These are phyloP conservation scores for Parazoanthus darwini DNA, from an alignment of 92 coral and sea anemone species.

Conservation along the genomic window DNA sequence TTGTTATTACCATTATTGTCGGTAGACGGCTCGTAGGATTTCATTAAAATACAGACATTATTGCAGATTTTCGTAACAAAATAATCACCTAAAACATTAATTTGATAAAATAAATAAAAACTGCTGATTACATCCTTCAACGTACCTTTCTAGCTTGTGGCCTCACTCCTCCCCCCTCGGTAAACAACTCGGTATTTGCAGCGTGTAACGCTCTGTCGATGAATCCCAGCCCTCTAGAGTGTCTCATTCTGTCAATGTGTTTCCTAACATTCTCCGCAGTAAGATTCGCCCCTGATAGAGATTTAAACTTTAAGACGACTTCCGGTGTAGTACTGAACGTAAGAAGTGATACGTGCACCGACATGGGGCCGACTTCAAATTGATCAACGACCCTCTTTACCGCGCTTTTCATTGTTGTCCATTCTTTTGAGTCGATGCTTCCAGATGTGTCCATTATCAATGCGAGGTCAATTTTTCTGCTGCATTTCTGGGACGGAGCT, in stretches of 20 bases:
- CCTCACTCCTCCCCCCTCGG: neutral
- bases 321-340: neutral
- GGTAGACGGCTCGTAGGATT: too few species aligned
- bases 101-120: neutral
- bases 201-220: conserved; percentile 2
- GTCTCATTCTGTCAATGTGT: neutral
- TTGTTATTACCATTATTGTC: too few species aligned
- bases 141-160: neutral
- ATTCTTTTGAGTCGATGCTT: neutral
- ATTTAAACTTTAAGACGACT: neutral
- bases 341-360: conserved; percentile 8
- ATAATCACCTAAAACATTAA: neutral
- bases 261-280: neutral
- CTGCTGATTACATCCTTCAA: neutral
- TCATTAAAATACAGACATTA: too few species aligned
- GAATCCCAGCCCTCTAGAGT: neutral
- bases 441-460: neutral
- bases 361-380: neutral
- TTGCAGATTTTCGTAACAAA: neutral
- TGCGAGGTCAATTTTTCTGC: neutral
- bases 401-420: neutral
- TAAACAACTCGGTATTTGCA: neutral
- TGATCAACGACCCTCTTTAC: neutral
- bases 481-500: neutral
- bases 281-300: neutral